Evolutionary conservation across 2,113 vertebrate genomes (phyloP).

Genomic region (Ctenodactylus gundi): DNA sequence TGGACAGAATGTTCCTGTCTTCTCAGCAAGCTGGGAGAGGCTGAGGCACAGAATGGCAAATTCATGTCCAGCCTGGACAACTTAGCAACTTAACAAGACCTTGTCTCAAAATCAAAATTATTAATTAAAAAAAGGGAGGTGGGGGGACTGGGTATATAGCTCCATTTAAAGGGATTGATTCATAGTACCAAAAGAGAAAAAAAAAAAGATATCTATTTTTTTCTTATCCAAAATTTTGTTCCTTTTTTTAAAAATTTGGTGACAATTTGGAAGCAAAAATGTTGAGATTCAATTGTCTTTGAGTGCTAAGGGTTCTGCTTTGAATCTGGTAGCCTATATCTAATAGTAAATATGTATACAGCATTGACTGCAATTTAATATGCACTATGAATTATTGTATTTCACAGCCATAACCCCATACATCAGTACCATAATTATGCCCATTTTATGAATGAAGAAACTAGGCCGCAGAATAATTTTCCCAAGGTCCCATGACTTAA

Average conservation of each 20-base stretch:
- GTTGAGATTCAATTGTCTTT: not conserved
- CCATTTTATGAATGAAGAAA: not conserved
- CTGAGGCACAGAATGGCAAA: no score
- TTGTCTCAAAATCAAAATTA: no score
- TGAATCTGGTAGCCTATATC: not conserved
- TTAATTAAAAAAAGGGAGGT: no score
- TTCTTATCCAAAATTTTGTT: not conserved
- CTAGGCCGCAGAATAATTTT: not conserved
- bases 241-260: not conserved
- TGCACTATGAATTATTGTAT: not conserved
- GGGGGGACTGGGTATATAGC: no score
- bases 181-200: no score
- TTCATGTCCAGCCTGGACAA: no score
- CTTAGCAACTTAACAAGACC: no score
- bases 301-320: not conserved
- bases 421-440: not conserved
- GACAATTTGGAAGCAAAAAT: not conserved
- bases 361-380: not conserved
- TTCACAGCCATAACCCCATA: not conserved
- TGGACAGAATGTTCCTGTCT: no score
- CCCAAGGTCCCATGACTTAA: not conserved
- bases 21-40: no score
- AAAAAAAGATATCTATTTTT: no score
- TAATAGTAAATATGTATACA: not conserved
- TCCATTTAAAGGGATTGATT: no score